Base-by-base conservation (phyloP, 2,113 vertebrate species). In the Tamias sibiricus region DNA sequence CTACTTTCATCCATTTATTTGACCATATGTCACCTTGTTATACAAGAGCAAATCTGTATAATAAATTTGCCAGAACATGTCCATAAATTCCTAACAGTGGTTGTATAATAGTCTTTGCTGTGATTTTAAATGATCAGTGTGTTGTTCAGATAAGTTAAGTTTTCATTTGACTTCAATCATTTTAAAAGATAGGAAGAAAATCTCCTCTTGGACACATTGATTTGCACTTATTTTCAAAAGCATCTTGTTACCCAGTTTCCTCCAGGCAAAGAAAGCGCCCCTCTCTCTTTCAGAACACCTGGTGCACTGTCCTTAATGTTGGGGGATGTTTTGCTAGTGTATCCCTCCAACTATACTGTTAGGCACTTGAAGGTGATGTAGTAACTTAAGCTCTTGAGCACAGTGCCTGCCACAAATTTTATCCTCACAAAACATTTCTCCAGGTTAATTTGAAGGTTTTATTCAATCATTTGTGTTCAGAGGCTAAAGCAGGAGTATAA, bases 101-200 rank as follows among this genome's bases (percentile, higher is more conserved):
- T 81, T 71, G 47, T 22, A 59, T 62, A 83, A 72, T 6, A 87
- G 28, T 86, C n/a, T 35, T 91, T 81, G 35, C 69, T 66, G 44
- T 69, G 12, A 94, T 68, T 86, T 71, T 13, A 91, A 93, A 87
- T 84, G 28, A 75, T 57, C 49, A 79, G 26, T 83, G 79, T 49
- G 64, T 68, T 80, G 4, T 68, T 84, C 40, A 83, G 47, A 92
- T 76, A 57, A 94, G 68, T 74, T 84, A 92, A 72, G 68, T 94
- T 92, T 71, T 93, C 69, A 84, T 57, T 74, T 69, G 35, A 59
- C 7, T 64, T 32, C 24, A 96, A n/a, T 17, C 42, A 77, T 42
- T 66, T 64, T 40, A 90, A 83, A 42, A 54, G 30, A 30, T 17
- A 90, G 26, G 10, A 9, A 87, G 40, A 44, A 79, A 57, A 44